Percentiles rank a stretch among this genome's conserved stretches.
Evolutionary conservation across 2,888 invertebrate genomes (phyloP).

Genomic region (Melieria omissa): DNA sequence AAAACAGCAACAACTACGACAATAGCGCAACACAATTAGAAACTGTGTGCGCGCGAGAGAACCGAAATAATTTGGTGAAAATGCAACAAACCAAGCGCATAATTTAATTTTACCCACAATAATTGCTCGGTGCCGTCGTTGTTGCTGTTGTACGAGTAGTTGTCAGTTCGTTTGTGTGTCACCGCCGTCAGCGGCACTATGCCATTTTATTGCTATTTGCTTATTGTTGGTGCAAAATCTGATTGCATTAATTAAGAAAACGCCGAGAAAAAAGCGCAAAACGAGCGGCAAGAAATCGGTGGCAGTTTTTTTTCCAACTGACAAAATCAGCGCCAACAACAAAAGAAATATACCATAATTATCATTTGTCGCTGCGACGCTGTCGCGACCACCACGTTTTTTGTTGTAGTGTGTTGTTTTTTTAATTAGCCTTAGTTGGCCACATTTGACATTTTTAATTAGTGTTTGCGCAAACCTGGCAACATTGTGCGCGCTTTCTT

Average conservation of each 20-base stretch:
- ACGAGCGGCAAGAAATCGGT: neutral
- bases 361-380: no score
- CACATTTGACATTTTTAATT: slow-evolving; percentile 42
- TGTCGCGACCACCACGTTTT: neutral
- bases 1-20: slow-evolving; percentile 10
- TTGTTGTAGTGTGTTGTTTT: slow-evolving; percentile 10
- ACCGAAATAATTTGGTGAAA: slow-evolving; percentile 46
- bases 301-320: slow-evolving; percentile 34
- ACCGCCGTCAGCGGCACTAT: neutral
- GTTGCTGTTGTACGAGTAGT: slow-evolving; percentile 7
- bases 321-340: no score
- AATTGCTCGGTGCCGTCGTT: slow-evolving; percentile 37
- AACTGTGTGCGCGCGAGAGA: slow-evolving; percentile 25
- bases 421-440: slow-evolving; percentile 52
- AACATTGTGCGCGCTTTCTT: slow-evolving; percentile 24
- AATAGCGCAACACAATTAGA: slow-evolving; percentile 16
- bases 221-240: slow-evolving; percentile 45
- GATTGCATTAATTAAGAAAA: slow-evolving; percentile 57
- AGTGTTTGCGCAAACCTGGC: slow-evolving; percentile 21
- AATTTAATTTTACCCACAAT: slow-evolving; percentile 54
- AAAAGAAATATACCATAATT: no score
- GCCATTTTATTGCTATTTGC: slow-evolving; percentile 8
- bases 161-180: neutral
- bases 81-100: slow-evolving; percentile 57
- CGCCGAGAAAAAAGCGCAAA: neutral